Evolutionary conservation across 2,888 invertebrate genomes (phyloP).

Genomic region (Tetragnatha montana): DNA sequence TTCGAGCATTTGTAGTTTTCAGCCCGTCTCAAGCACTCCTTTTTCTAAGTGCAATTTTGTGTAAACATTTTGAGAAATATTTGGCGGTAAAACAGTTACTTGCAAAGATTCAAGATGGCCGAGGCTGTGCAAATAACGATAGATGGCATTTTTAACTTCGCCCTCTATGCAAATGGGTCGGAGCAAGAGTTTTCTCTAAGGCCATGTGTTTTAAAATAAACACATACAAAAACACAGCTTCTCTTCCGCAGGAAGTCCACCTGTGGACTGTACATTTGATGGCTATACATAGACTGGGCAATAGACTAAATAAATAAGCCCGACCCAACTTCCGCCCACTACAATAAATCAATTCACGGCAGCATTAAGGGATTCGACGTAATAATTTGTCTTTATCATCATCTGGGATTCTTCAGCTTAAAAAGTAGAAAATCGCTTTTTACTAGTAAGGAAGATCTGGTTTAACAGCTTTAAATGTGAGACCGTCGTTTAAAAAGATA

Average conservation of each 20-base stretch:
- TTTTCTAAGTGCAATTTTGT: constrained; percentile 51
- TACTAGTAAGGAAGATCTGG: no score
- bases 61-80: constrained; percentile 40
- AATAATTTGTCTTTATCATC: constrained; percentile 21
- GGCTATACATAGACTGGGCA: constrained; percentile 43
- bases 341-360: constrained; percentile 45
- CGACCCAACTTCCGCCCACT: constrained; percentile 30
- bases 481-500: no score
- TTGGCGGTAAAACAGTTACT: constrained; percentile 36
- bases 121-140: constrained; percentile 34
- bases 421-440: not conserved
- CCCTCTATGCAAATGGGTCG: constrained; percentile 42
- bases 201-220: constrained; percentile 41
- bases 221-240: constrained; percentile 19
- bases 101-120: constrained; percentile 33
- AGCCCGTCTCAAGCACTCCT: constrained; percentile 38
- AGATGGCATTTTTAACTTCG: constrained; percentile 24
- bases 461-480: no score
- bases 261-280: constrained; percentile 33
- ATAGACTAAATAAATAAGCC: constrained; percentile 58
- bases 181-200: not conserved
- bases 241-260: constrained; percentile 59
- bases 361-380: constrained; percentile 35
- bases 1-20: constrained; percentile 14
- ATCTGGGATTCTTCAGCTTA: constrained; percentile 8